Evolutionary conservation across 2,888 invertebrate species (phyloP).

Genomic region (Drosophila limbata): DNA sequence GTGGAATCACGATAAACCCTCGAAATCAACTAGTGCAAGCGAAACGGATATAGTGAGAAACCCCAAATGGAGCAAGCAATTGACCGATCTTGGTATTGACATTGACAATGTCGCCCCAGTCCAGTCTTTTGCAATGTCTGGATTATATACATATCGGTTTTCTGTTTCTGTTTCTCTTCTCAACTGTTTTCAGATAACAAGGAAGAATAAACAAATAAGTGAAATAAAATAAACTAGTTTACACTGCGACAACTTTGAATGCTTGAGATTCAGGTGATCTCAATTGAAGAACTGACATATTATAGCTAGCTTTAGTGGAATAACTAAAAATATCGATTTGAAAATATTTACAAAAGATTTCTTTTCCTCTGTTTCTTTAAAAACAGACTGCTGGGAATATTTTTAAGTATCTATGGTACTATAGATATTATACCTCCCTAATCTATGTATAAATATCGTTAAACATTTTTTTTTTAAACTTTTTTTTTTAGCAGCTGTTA

Average conservation of each 20-base stretch:
- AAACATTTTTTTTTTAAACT: too few relatives aligned
- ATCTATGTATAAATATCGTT: too few relatives aligned
- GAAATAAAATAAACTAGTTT: slow-evolving; percentile 20
- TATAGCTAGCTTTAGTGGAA: neutral
- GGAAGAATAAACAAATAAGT: neutral
- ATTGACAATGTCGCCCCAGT: slow-evolving; percentile 66
- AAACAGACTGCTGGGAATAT: too few relatives aligned
- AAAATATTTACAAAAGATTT: too few relatives aligned
- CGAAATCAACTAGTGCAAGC: slow-evolving; percentile 9
- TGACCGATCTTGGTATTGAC: slow-evolving; percentile 67
- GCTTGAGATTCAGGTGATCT: slow-evolving; percentile 10
- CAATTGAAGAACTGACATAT: neutral
- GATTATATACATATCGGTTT: slow-evolving; percentile 18
- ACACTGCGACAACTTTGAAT: neutral
- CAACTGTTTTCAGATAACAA: neutral
- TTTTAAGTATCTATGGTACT: too few relatives aligned
- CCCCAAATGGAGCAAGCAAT: slow-evolving; percentile 12
- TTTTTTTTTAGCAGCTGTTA: too few relatives aligned
- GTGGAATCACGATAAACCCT: slow-evolving; percentile 10
- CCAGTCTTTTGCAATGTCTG: slow-evolving; percentile 16
- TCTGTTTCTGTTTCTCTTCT: slow-evolving; percentile 2
- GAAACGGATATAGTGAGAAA: slow-evolving; percentile 1
- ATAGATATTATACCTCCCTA: too few relatives aligned
- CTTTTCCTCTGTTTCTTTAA: too few relatives aligned
- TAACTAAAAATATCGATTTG: too few relatives aligned